Evolutionary conservation across 2,888 invertebrate species (phyloP), one percentile per base, ranked within the genome.

Genomic region (Spisula solida): DNA sequence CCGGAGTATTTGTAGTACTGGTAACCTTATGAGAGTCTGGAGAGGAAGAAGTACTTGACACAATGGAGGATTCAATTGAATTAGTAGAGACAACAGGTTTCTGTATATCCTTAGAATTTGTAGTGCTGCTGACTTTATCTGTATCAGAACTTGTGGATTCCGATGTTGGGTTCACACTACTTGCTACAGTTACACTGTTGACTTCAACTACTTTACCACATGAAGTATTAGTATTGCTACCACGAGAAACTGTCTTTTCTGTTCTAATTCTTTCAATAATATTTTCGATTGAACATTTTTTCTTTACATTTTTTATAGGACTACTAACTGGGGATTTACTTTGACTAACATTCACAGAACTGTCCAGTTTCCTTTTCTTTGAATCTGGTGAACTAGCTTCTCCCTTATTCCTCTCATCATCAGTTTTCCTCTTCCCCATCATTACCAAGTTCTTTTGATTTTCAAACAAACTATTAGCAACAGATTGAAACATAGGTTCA

Each of bases 401-500:
- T 70, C 80, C 56, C 55, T 48, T 85, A 41, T 10, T 14, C 55
- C 78, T 66, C 88, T 91, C 56, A 1, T 86, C 88, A 29, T 82
- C 88, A 20, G 31, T 31, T 56, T 89, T 89, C 34, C 90, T 81
- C 78, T 92, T 90, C n/a, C 84, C 89, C 85, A 86, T 90, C 55
- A 82, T 86, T 41, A 41, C 41, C 56, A 88, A 81, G 82, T 81
- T 85, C 75, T 88, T 88, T 34, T 87, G 82, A 79, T 89, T 88
- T 75, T 92, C 90, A 90, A 88, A 91, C 29, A 88, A n/a, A 16
- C 70, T 87, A 41, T 91, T 89, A 6, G 82, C 88, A 0, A 92
- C 89, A 25, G 90, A 87, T 34, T 91, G 91, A 85, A 91, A 91
- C 51, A 90, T 88, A 0, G 95, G 93, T 84, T 96, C 95, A 87